These are phyloP conservation scores for Gymnosoma rotundatum DNA, from an alignment of 2,888 invertebrate genomes.

Conservation along the genomic window DNA sequence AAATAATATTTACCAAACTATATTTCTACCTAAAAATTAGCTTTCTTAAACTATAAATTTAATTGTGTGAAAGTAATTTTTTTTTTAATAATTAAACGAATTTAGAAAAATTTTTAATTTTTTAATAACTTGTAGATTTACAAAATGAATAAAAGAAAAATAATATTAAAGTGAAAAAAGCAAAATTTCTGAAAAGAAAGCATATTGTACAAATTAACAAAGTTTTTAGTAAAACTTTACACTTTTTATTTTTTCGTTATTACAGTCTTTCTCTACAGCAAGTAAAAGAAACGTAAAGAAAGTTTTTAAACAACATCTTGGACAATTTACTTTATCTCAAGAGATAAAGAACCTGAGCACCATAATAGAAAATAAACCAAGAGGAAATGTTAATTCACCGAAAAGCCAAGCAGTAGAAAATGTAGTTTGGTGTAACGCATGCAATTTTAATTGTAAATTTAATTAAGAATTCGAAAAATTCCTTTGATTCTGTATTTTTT, in stretches of 20 bases:
- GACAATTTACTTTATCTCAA: constrained; percentile 53
- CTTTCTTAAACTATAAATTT: too few species aligned
- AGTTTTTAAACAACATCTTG: constrained; percentile 64
- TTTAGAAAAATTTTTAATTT: too few species aligned
- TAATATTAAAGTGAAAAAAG: not conserved
- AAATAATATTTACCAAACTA: too few species aligned
- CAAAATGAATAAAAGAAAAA: too few species aligned
- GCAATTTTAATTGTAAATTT: constrained; percentile 79
- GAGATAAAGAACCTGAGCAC: constrained; percentile 8
- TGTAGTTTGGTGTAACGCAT: constrained; percentile 65
- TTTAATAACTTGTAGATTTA: too few species aligned
- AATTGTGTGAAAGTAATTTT: too few species aligned
- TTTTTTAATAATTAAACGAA: too few species aligned
- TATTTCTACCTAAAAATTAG: too few species aligned
- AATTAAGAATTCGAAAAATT: constrained; percentile 78
- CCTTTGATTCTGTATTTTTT: constrained; percentile 74
- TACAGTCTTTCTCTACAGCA: constrained; percentile 1
- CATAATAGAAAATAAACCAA: not conserved
- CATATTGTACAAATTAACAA: constrained; percentile 66
- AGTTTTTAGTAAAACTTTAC: constrained; percentile 57
- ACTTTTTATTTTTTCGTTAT: not conserved
- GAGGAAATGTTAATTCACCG: constrained; percentile 14
- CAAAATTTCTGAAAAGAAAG: constrained; percentile 30
- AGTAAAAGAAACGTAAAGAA: constrained; percentile 8
- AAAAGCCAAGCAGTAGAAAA: constrained; percentile 23